Evolutionary conservation across 2,888 invertebrate species (phyloP), one percentile per base, ranked within the genome.

Genomic region (Unio pictorum): DNA sequence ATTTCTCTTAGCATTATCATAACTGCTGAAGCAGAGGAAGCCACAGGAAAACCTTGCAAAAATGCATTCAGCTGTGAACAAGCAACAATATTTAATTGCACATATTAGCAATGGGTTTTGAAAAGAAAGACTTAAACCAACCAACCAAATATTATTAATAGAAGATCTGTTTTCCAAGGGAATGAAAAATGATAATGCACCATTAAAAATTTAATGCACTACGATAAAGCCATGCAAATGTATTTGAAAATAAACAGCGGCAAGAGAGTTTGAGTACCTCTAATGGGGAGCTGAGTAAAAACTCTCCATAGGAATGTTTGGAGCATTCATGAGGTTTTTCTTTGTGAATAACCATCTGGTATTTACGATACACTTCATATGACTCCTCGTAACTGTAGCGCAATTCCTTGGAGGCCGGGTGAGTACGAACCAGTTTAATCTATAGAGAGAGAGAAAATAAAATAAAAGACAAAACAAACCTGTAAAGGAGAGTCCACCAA

Each of bases 201-300:
- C 45, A 45, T 45, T 45, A 45, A 45, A 45, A 15, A 45, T 45
- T 45, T 26, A 23, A 26, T 20, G 58, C n/a, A 26, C 58, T 23
- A 58, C 15, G 20, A 58, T 11, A 58, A 26, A 58, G 58, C n/a
- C 58, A 23, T 59, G 59, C 59, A 59, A 23, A 59, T 26, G 8
- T 26, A 28, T 59, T 23, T 59, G 59, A 59, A 23, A 59, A 23
- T 26, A 20, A 23, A 59, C 17, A 45, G 45, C 0, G 45, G 45
- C 45, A 58, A 26, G 59, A 58, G 17, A 58, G 20, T 26, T 58
- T 26, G 45, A 64, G 71, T 92, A 96, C 96, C 94, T 95, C 91
- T 71, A 98, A 91, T 30, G 98, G 97, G 75, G 95, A 95, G 80
- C 94, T 92, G 72, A 96, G 95, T 85, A 98, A 93, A 92, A 98